Base-by-base conservation (phyloP, 2,797 vertebrate genomes). In the Sphenodon punctatus region DNA sequence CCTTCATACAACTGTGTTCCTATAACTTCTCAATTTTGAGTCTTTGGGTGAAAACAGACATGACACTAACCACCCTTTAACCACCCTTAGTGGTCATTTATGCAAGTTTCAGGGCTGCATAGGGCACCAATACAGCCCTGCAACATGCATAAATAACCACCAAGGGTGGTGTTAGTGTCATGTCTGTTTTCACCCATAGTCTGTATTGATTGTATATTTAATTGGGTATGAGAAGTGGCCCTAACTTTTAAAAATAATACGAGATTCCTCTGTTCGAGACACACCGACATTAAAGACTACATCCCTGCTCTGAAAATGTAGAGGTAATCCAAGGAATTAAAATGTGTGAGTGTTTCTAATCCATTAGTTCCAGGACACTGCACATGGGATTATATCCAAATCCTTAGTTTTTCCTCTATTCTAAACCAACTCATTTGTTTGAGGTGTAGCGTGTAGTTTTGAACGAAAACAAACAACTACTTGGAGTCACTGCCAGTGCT, bases 381-480 rank as follows among this genome's bases (percentile, higher is more conserved):
- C 25, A 74, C 67, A 38, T 82, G 16, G 66, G 67, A 58, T 70
- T 87, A 61, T n/a, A 69, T 74, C 64, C 82, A 59, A 67, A 75
- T 82, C 61, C 79, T 64, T 74, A 75, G 78, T 15, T 87, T 84
- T 89, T 85, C 60, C 74, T 53, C 55, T 58, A 3, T 1, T 85
- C 61, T 75, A 67, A 75, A 69, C 69, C 39, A 80, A 25, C 68
- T 41, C 36, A 38, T 63, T 72, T 81, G 82, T 84, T 88, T 85
- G 73, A 82, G 56, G 64, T 60, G 66, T 80, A 84, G 68, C 53
- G 61, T 78, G 78, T 84, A 69, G 69, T 74, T 88, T 85, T 78
- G 64, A 88, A 92, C 83, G 65, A 84, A 88, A 77, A 82, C 46
- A 85, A 87, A 72, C 63, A 25, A 38, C 58, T 68, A 39, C 82